Conservation (phyloP, 2,797 vertebrate species). For the Nyctibius grandis region DNA sequence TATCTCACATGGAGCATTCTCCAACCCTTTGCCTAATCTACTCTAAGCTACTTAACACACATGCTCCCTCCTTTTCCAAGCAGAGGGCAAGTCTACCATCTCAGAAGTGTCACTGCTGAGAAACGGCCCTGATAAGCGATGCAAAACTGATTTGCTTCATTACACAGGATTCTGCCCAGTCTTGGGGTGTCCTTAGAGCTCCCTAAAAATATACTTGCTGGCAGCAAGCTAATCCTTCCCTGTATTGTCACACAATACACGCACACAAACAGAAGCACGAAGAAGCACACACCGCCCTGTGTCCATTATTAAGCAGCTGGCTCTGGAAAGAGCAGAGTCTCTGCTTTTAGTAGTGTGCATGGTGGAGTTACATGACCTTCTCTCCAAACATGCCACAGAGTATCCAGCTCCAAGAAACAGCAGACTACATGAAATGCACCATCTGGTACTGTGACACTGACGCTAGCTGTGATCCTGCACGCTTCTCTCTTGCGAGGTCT, state of each 20-base stretch:
- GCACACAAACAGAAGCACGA: neutral
- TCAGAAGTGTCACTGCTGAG: neutral
- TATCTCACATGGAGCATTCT: neutral
- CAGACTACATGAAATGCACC: neutral
- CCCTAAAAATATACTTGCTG: neutral
- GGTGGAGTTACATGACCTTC: neutral
- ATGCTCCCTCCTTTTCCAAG: neutral
- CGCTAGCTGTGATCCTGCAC: neutral
- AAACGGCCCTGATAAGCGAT: neutral
- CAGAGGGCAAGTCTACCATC: neutral
- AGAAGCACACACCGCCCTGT: neutral
- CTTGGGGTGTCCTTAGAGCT: neutral
- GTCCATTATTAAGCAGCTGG: neutral
- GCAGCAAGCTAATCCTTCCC: neutral
- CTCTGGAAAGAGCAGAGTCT: neutral
- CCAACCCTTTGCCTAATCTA: neutral
- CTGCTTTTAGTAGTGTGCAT: neutral
- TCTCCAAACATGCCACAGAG: neutral
- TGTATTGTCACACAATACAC: neutral
- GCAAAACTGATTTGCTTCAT: neutral
- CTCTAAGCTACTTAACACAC: neutral
- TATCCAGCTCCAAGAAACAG: neutral
- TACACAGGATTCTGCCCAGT: neutral
- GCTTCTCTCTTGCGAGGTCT: neutral
- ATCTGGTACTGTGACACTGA: accelerated